Percentiles rank a stretch among this genome's conserved stretches.
Evolutionary conservation across 1,140 invertebrate genomes (phyloP).

Genomic region (Dermatophagoides farinae): DNA sequence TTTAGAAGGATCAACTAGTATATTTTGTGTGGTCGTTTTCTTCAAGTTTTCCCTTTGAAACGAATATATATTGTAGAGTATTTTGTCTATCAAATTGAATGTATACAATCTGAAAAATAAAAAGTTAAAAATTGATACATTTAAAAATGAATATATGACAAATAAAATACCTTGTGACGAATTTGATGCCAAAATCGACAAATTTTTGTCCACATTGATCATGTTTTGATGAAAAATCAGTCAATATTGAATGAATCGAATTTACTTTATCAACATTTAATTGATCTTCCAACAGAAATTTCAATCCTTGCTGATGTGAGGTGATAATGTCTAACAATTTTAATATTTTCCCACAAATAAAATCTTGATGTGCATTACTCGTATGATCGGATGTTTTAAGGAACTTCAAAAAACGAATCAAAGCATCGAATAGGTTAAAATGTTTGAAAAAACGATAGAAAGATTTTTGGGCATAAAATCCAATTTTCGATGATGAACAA

Average conservation of each 20-base stretch:
- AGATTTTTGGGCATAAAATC: neutral
- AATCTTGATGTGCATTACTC: neutral
- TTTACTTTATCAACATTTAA: neutral
- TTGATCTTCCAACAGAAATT: neutral
- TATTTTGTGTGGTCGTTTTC: neutral
- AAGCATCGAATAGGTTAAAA: neutral
- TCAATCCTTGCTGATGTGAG: neutral
- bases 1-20: neutral
- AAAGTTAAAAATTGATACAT: neutral
- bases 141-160: neutral
- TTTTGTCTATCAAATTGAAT: neutral
- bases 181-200: conserved; percentile 1
- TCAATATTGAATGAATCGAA: neutral
- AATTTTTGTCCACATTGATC: neutral
- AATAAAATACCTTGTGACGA: neutral
- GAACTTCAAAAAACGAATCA: neutral
- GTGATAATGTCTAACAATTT: neutral
- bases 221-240: neutral
- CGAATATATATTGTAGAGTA: neutral
- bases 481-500: neutral
- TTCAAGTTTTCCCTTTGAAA: neutral
- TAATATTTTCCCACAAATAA: neutral
- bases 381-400: neutral
- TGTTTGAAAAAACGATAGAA: neutral
- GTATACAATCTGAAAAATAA: neutral